Percentiles rank a stretch among this genome's conserved stretches.
Evolutionary conservation across 1,140 invertebrate species (phyloP).

Genomic region (Aphis gossypii): DNA sequence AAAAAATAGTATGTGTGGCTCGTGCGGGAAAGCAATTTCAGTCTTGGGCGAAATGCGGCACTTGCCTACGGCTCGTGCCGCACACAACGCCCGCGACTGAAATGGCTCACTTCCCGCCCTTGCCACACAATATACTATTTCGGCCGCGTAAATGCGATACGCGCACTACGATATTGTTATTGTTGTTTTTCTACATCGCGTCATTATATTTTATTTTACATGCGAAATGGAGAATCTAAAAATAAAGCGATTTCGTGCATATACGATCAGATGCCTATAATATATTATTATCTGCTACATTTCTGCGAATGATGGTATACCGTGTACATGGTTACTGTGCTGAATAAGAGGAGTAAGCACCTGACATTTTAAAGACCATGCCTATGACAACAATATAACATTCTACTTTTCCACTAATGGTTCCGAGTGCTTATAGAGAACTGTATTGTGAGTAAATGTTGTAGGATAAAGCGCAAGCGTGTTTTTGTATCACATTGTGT

Average conservation of each 20-base stretch:
- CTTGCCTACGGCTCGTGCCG: too few species aligned
- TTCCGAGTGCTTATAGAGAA: background rate
- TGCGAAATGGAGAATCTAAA: background rate
- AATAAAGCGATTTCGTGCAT: background rate
- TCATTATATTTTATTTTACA: background rate
- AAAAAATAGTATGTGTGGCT: too few species aligned
- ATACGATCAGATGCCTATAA: background rate
- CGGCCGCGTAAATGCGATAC: background rate
- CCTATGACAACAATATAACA: background rate
- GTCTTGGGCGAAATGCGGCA: too few species aligned
- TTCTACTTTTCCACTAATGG: background rate
- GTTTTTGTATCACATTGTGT: background rate
- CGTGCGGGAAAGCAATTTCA: too few species aligned
- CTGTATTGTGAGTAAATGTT: background rate
- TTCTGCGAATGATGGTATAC: background rate
- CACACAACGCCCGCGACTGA: too few species aligned
- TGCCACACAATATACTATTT: too few species aligned
- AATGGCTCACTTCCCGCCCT: too few species aligned
- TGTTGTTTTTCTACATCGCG: background rate
- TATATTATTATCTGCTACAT: background rate
- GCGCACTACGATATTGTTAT: background rate
- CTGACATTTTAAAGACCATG: background rate
- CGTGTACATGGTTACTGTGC: background rate
- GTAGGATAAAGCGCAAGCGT: background rate
- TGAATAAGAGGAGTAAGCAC: background rate